Percentiles rank a stretch among this genome's conserved stretches.
Evolutionary conservation across 2,113 vertebrate species (phyloP).

Genomic region (Mastomys natalensis): DNA sequence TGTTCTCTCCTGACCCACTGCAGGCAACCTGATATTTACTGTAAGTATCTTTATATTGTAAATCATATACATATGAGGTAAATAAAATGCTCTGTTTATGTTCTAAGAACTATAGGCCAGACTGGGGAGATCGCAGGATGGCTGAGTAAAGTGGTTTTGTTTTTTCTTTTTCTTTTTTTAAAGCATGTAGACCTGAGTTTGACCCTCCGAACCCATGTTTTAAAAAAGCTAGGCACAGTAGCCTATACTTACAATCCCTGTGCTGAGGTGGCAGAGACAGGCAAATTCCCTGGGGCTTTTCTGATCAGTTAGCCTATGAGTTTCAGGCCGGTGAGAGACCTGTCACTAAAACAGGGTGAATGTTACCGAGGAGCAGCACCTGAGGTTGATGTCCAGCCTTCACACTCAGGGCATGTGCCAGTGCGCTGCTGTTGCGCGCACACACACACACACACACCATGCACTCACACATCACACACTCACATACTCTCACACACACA

Average conservation of each 20-base stretch:
- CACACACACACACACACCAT: background rate
- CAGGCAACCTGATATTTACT: background rate
- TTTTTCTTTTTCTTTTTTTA: background rate
- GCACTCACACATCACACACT: background rate
- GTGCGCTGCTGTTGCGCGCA: no score
- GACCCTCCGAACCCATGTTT: background rate
- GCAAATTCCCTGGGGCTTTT: background rate
- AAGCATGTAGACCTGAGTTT: background rate
- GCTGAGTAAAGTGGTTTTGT: background rate
- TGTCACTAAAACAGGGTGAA: background rate
- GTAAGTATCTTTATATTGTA: conserved; percentile 16
- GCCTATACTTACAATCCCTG: background rate
- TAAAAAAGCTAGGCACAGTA: background rate
- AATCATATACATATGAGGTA: background rate
- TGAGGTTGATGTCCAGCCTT: background rate
- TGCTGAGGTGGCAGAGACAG: no score
- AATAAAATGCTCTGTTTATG: background rate
- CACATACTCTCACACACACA: background rate
- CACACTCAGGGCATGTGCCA: no score
- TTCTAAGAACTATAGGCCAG: background rate
- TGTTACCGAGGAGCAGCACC: no score
- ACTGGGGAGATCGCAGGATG: background rate
- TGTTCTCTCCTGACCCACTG: background rate
- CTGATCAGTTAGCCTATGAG: background rate
- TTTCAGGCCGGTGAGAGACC: background rate